Evolutionary conservation across 2,888 invertebrate genomes (phyloP), one percentile per base, ranked within the genome.

Genomic region (Netelia virgata): DNA sequence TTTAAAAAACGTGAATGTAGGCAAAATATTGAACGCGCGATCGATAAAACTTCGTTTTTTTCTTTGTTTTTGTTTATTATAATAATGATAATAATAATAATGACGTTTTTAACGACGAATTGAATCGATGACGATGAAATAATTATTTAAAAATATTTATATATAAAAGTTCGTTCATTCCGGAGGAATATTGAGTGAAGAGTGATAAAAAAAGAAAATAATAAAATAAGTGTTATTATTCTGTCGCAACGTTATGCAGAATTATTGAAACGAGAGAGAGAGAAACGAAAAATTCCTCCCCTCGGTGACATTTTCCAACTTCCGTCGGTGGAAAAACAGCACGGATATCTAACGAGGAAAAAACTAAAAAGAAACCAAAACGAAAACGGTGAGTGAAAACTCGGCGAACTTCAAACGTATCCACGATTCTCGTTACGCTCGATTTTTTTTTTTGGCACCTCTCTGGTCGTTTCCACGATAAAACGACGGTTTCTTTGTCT

Each of bases 101-200:
- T 6, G 47, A 28, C 16, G 23, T 1, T 23, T 23, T 23, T 23
- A 6, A 53, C 61, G 16, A 72, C 59, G 18, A 55, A 66, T 28
- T 66, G 11, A 64, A 16, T 36, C 53, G 16, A 10, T 8, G 18
- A 41, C 36, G 16, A n/a, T 36, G 36, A 61, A 50, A 50, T 9
- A 14, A 64, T 11, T 3, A 28, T 36, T 10, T 59, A n/a, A n/a
- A n/a, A n/a, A n/a, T n/a, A n/a, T n/a, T n/a, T n/a, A n/a, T n/a
- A n/a, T n/a, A n/a, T n/a, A n/a, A n/a, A n/a, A 83, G 83, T 85
- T 85, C 55, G 53, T 47, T 59, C 18, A 63, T 20, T 75, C 72
- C 47, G 43, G 43, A 28, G 53, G 53, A 78, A 82, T 85, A 78
- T 83, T 43, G 55, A 79, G 86, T 86, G 86, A 82, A 76, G 50